phyloP scores from a whole-genome alignment of 2,888 invertebrate genomes.

The Dryococelus australis region DNA sequence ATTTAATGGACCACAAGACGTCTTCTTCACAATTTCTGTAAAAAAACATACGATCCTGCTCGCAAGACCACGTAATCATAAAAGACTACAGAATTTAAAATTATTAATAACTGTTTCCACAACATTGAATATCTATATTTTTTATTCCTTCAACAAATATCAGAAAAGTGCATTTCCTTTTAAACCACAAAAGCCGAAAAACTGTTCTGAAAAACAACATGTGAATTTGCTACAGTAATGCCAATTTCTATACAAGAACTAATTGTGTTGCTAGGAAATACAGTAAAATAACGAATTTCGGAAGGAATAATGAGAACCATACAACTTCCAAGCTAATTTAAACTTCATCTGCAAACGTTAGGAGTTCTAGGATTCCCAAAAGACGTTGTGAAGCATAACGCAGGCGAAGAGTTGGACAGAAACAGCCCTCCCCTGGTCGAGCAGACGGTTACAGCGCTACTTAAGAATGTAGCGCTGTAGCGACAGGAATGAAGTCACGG shows the following conservation, averaged over 20 bases:
- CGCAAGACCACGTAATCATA: neutral
- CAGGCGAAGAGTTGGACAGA: neutral
- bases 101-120: neutral
- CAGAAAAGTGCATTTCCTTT: no score
- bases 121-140: neutral
- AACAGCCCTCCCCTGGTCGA: neutral
- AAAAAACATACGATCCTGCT: neutral
- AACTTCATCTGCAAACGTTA: neutral
- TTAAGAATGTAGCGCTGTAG: neutral
- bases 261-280: neutral
- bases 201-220: no score
- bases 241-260: no score
- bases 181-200: no score
- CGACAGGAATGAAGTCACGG: neutral
- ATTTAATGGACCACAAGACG: neutral
- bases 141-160: neutral
- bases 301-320: neutral
- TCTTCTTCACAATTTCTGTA: neutral
- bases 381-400: neutral
- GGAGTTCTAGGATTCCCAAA: neutral
- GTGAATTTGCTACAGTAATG: no score
- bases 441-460: neutral
- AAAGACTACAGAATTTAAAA: neutral
- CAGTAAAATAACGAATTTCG: neutral
- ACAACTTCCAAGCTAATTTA: neutral